Conservation (phyloP, 2,797 vertebrate genomes). For the Mormyrus proboscirostris region DNA sequence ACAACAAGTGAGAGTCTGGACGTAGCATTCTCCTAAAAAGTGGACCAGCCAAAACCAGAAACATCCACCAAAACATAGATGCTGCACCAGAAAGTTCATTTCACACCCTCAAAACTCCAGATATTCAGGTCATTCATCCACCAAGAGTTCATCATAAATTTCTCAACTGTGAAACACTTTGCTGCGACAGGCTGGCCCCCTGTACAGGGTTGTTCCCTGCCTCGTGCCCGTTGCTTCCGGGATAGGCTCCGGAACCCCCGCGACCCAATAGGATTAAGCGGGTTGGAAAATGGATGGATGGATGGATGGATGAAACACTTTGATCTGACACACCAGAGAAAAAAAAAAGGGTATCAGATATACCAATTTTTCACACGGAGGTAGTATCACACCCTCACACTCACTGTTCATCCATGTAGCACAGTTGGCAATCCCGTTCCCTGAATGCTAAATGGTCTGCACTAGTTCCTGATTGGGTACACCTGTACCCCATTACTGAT, state of each 20-base stretch:
- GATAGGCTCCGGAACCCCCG: too few species aligned
- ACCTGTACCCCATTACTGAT: neutral
- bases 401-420: neutral
- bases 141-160: neutral
- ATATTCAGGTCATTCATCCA: neutral
- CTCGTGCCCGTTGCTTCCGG: too few species aligned
- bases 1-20: neutral
- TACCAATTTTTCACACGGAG: neutral
- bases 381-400: neutral
- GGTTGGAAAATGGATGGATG: too few species aligned
- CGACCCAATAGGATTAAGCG: too few species aligned
- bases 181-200: too few species aligned
- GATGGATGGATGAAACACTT: neutral
- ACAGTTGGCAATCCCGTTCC: neutral
- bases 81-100: neutral
- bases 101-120: neutral
- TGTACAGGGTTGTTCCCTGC: too few species aligned
- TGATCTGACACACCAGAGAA: neutral
- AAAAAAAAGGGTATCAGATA: neutral
- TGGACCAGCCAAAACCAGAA: neutral
- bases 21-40: neutral
- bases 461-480: neutral
- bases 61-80: neutral
- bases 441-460: neutral
- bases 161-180: neutral